These are phyloP conservation scores for Cheilosia vernalis DNA, from an alignment of 2,888 invertebrate genomes.

Conservation along the genomic window DNA sequence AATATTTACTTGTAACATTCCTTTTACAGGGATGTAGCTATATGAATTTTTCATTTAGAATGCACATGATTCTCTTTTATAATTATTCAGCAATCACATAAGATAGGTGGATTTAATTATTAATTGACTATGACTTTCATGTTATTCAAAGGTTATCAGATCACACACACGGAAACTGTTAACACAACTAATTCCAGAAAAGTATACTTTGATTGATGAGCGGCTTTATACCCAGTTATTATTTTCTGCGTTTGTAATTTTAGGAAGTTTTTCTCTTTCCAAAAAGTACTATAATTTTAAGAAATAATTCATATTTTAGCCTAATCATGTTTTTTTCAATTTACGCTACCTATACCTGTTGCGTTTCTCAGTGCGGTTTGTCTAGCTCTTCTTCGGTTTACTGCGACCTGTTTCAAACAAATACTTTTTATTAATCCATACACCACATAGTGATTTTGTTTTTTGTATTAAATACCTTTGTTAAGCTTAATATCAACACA, in stretches of 20 bases:
- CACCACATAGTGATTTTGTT: not conserved
- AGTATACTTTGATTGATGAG: conserved; percentile 27
- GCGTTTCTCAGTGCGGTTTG: not conserved
- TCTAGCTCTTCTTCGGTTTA: conserved; percentile 6
- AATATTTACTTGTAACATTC: no score
- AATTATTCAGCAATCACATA: not conserved
- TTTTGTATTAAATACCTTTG: conserved; percentile 18
- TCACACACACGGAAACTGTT: not conserved
- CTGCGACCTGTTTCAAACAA: conserved; percentile 5
- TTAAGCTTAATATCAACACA: conserved; percentile 1
- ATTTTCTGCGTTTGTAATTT: not conserved
- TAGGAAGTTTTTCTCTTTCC: no score
- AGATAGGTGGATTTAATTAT: no score
- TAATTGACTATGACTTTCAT: not conserved
- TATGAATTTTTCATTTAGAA: no score
- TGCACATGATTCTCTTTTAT: no score
- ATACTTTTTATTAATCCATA: not conserved
- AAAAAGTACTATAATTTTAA: not conserved
- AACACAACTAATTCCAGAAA: not conserved
- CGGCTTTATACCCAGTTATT: not conserved
- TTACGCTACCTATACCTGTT: conserved; percentile 14
- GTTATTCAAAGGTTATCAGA: conserved; percentile 2
- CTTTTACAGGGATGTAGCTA: no score
- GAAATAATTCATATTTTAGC: not conserved
- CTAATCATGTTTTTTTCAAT: not conserved